These are phyloP conservation scores for Barbus barbus DNA, from an alignment of 2,113 vertebrate species.

Conservation along the genomic window DNA sequence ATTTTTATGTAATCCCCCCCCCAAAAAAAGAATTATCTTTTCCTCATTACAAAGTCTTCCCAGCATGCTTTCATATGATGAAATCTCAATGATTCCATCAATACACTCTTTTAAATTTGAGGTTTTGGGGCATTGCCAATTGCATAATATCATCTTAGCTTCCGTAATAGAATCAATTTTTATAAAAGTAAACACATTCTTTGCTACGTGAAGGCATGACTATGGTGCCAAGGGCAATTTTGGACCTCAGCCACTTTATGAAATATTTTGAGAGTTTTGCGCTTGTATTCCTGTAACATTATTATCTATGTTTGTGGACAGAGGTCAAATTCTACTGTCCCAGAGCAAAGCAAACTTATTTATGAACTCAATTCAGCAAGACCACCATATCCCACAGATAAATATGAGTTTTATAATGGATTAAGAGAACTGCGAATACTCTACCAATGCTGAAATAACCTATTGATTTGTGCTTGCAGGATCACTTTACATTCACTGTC, in stretches of 20 bases:
- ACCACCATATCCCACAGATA: constrained; percentile 45
- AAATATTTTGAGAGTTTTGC: background rate
- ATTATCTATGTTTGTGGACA: background rate
- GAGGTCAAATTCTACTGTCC: constrained; percentile 16
- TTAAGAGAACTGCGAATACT: constrained; percentile 58
- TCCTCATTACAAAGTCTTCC: background rate
- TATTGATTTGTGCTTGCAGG: constrained; percentile 69
- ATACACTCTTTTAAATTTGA: background rate
- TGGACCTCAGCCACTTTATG: background rate
- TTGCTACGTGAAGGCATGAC: background rate
- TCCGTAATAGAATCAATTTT: background rate
- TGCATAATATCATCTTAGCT: background rate
- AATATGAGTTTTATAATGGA: constrained; percentile 50
- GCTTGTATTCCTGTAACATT: background rate
- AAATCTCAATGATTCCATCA: background rate
- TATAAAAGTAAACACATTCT: constrained; percentile 1
- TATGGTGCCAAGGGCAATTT: background rate
- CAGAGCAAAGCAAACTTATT: constrained; percentile 45
- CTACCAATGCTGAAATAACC: constrained; percentile 61
- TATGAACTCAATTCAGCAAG: constrained; percentile 48
- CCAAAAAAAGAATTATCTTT: background rate
- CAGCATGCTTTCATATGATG: background rate
- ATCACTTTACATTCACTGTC: constrained; percentile 53
- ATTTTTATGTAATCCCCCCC: background rate
- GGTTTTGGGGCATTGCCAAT: background rate